A percentile compares a stretch with the other conserved stretches of the same genome.
phyloP scores from a whole-genome alignment of 1,140 invertebrate genomes.

The Galleria mellonella region DNA sequence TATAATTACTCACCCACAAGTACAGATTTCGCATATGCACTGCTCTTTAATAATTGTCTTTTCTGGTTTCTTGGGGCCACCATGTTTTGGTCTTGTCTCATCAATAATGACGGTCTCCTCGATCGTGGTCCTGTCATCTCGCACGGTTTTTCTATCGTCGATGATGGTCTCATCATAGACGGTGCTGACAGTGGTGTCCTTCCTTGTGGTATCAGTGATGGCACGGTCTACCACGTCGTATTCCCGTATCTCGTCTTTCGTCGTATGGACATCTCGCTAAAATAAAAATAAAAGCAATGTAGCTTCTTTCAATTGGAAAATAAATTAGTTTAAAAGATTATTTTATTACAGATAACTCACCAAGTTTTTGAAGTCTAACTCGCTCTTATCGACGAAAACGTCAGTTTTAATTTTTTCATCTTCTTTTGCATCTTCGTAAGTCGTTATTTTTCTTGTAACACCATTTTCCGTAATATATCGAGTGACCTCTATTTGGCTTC shows the following conservation, averaged over 20 bases:
- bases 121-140: constrained; percentile 55
- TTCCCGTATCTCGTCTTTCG: constrained; percentile 58
- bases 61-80: constrained; percentile 68
- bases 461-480: constrained; percentile 71
- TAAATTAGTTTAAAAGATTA: background rate
- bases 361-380: constrained; percentile 72
- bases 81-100: constrained; percentile 44
- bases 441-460: constrained; percentile 67
- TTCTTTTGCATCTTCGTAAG: constrained; percentile 70
- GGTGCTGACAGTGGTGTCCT: constrained; percentile 53
- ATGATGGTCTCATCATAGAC: constrained; percentile 66
- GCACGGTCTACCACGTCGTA: constrained; percentile 69
- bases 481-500: constrained; percentile 69
- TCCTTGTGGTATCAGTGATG: constrained; percentile 54
- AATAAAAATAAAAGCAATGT: constrained; percentile 16
- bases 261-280: constrained; percentile 70
- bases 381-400: constrained; percentile 70
- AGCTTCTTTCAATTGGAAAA: constrained; percentile 6
- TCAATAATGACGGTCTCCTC: constrained; percentile 46
- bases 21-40: constrained; percentile 92
- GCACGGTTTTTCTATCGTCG: constrained; percentile 62
- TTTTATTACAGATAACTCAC: constrained; percentile 38
- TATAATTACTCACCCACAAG: constrained; percentile 86
- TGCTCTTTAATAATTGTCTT: constrained; percentile 79
- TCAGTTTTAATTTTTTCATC: constrained; percentile 70